Evolutionary conservation across 2,888 invertebrate species (phyloP), one percentile per base, ranked within the genome.

Genomic region (Drosophila sordidapex): DNA sequence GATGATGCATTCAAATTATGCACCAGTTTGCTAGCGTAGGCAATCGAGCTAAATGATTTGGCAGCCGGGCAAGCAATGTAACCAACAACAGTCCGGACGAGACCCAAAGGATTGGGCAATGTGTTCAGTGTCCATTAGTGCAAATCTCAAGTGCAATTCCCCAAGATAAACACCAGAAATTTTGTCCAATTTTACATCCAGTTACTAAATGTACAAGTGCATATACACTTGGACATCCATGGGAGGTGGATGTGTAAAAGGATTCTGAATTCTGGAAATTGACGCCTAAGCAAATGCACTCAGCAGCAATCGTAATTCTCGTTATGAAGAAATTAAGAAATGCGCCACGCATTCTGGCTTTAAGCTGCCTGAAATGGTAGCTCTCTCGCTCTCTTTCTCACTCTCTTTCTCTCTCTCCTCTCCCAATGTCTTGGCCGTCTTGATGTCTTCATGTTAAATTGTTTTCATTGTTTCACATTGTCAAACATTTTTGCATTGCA

Each of bases 21-120:
- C 38, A 46, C 25, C 53, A 59, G 60, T 74, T 51, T 53, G 65
- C 63, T 35, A 33, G 53, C 73, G 61, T 52, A 59, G 58, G 71
- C 74, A 83, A 74, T 83, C 65, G 67, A 63, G 69, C 81, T 68
- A 66, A 83, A 74, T 80, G 77, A 80, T 64, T 74, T 74, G 75
- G 65, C 70, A 70, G 64, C 36, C 52, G 76, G 57, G 65, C 70
- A 76, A 58, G 25, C 48, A 43, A 56, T 38, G 29, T 27, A 52
- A 29, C 31, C 57, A 43, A 29, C 25, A 40, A 29, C n/a, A 25
- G 40, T 11, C 31, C 21, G 21, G 25, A 21, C 21, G 36, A 15
- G 35, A 0, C 27, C 5, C 10, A 56, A 25, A n/a, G 48, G 31
- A 31, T 15, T 10, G 33, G 36, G 25, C 46, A 46, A 46, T 48